Conservation (phyloP, 2,113 vertebrate genomes). For the Orientallactaga bullata region DNA sequence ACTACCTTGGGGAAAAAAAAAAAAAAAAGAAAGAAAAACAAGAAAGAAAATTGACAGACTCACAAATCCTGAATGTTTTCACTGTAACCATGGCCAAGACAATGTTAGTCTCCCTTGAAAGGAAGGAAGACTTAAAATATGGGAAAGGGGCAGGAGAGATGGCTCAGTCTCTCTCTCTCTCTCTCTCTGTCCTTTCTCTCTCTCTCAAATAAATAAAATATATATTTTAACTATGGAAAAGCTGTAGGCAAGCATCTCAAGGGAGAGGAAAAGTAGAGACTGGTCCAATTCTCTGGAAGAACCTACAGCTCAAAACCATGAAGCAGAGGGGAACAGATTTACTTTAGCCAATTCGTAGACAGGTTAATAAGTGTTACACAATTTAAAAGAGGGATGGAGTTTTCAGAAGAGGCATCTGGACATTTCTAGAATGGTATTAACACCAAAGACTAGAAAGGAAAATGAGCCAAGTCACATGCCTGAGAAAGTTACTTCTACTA, state of each 20-base stretch:
- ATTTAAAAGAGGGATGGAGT: constrained; percentile 1
- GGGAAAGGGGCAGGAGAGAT: too few relatives aligned
- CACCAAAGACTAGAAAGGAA: constrained; percentile 64
- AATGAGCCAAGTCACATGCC: constrained; percentile 51
- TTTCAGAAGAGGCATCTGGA: not conserved
- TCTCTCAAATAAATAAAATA: too few relatives aligned
- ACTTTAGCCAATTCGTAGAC: constrained; percentile 29
- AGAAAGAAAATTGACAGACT: not conserved
- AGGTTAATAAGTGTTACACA: too few relatives aligned
- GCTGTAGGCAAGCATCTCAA: not conserved
- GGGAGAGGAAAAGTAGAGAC: not conserved
- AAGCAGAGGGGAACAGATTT: not conserved
- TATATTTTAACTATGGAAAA: not conserved
- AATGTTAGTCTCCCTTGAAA: not conserved
- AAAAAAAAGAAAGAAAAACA: too few relatives aligned
- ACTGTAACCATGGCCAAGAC: not conserved
- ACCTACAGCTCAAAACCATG: not conserved
- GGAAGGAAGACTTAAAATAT: not conserved
- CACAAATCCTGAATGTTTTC: constrained; percentile 27
- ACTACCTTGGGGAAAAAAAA: too few relatives aligned
- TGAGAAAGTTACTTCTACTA: constrained; percentile 48
- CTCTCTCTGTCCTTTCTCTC: too few relatives aligned
- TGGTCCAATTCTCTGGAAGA: not conserved
- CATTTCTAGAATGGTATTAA: constrained; percentile 59
- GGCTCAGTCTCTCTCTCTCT: too few relatives aligned